Evolutionary conservation across 2,888 invertebrate species (phyloP).

Genomic region (Athalia rosae): DNA sequence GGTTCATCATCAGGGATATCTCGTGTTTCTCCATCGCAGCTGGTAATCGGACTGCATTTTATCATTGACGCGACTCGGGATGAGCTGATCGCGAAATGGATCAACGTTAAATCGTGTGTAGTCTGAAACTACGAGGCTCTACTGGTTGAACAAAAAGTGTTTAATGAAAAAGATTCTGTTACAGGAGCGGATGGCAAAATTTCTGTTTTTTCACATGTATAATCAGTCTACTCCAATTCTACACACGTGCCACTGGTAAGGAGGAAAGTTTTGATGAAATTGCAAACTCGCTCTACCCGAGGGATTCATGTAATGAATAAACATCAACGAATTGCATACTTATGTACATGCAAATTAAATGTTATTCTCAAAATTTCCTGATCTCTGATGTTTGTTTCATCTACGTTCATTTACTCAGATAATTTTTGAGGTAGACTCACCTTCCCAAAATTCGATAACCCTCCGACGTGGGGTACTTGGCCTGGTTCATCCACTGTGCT

Average conservation of each 20-base stretch:
- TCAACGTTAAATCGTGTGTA: too few species aligned
- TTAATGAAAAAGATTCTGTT: background rate
- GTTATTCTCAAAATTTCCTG: too few species aligned
- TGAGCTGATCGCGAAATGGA: too few species aligned
- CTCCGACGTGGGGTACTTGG: slow-evolving; percentile 78
- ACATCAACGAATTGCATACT: slow-evolving; percentile 1
- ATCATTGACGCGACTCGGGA: too few species aligned
- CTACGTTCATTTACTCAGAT: too few species aligned
- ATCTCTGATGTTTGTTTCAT: too few species aligned
- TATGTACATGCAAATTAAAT: background rate
- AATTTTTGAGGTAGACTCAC: slow-evolving; percentile 71
- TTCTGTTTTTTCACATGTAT: slow-evolving; percentile 1
- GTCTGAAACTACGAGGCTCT: too few species aligned
- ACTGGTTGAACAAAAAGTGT: too few species aligned
- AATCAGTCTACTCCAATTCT: slow-evolving; percentile 30
- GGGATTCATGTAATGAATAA: slow-evolving; percentile 4
- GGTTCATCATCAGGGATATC: too few species aligned
- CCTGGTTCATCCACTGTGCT: slow-evolving; percentile 80
- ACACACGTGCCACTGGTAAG: slow-evolving; percentile 29
- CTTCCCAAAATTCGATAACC: slow-evolving; percentile 79
- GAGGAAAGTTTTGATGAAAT: slow-evolving; percentile 24
- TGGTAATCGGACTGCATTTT: too few species aligned
- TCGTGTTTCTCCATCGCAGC: too few species aligned
- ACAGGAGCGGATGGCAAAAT: background rate
- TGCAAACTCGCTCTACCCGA: background rate